Conservation (phyloP, 2,797 vertebrate species). For the Spinus pinus region DNA sequence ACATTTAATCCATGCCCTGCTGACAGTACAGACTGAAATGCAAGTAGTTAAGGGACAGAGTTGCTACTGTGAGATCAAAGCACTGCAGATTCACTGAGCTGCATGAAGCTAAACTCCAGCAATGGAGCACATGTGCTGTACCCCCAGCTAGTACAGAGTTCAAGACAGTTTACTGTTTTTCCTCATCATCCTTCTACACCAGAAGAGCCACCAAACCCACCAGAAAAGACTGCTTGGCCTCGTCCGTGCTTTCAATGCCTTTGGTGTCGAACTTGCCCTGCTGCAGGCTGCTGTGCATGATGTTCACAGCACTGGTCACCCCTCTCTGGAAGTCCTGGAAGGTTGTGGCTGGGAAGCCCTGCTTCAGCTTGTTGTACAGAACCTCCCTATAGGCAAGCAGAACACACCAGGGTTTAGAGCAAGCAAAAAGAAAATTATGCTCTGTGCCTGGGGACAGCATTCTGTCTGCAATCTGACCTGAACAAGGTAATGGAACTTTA, state of each 20-base stretch:
- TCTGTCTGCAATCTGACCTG: neutral
- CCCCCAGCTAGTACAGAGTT: neutral
- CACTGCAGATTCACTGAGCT: neutral
- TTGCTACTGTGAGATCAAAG: neutral
- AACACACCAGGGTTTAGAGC: neutral
- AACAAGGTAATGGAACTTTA: neutral
- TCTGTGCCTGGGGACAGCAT: neutral
- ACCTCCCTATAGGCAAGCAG: slow-evolving; percentile 82
- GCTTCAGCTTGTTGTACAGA: slow-evolving; percentile 88
- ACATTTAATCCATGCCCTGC: rapidly evolving
- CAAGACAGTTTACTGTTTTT: neutral
- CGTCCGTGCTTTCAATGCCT: slow-evolving; percentile 92
- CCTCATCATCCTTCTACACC: neutral
- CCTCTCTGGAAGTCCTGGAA: slow-evolving; percentile 97
- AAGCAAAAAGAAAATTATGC: neutral
- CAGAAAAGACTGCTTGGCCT: slow-evolving; percentile 95
- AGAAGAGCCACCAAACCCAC: slow-evolving; percentile 69
- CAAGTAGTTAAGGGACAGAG: neutral
- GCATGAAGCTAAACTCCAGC: neutral
- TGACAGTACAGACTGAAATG: neutral
- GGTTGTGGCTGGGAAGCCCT: slow-evolving; percentile 94
- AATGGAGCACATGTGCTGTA: neutral
- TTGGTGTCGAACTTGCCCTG: slow-evolving; percentile 97
- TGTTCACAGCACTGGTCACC: slow-evolving; percentile 93
- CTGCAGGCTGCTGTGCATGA: slow-evolving; percentile 98